Base-by-base conservation (phyloP, 2,797 vertebrate genomes). In the Lophotriccus pileatus region DNA sequence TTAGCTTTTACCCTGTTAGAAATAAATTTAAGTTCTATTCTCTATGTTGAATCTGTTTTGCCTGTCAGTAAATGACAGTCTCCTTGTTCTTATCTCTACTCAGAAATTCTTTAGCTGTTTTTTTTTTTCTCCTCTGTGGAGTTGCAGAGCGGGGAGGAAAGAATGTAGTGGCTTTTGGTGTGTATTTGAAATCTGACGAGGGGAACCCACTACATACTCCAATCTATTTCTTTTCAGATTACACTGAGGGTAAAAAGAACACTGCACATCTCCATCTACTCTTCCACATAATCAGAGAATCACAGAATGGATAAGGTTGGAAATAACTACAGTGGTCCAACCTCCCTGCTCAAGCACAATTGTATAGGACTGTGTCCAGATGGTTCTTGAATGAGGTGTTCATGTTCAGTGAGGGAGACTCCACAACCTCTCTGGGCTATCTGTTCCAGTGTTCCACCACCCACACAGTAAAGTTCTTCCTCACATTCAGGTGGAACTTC, bases 381-480 rank as follows among this genome's bases (percentile, higher is more conserved):
- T 15, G 19, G 19, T 12, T 43, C 1, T 0, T 15, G 20, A 43
- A 3, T 44, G 28, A 43, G 22, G n/a, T 39, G 30, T 16, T 49
- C 7, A 16, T 22, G 15, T 55, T n/a, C 28, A n/a, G 13, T 63
- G 36, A 82, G 23, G 14, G 27, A 76, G 23, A 37, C 20, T 44
- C 43, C 24, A 39, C 23, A 56, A 8, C 5, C 5, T 56, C 20
- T 63, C 49, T 30, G 49, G 6, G 23, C 2, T 28, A 22, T 43
- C 56, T 25, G 4, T 34, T 50, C 27, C 2, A 7, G 5, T 28
- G 15, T 43, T 49, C 9, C 21, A 25, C 14, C 14, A 44, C 4
- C 17, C 1, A 0, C 32, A 44, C 2, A 50, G 9, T 4, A 18
- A 76, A 63, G 9, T 18, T 24, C 19, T 49, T 43, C 13, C 20